Percentiles rank a stretch among this genome's conserved stretches.
phyloP scores from a whole-genome alignment of 2,888 invertebrate genomes.

The Cotesia congregata region DNA sequence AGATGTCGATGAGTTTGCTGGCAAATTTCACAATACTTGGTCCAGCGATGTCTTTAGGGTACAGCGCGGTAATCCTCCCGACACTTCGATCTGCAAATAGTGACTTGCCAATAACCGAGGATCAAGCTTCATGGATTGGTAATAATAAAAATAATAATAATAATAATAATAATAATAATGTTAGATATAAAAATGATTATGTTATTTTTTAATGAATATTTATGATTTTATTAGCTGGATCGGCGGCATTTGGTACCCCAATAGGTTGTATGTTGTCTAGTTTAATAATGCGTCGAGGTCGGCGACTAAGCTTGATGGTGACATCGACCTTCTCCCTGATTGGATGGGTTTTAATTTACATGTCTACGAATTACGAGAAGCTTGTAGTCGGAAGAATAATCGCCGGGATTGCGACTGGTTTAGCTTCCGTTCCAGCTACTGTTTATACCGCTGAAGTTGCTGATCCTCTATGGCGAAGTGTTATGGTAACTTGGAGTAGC shows the following conservation, averaged over 20 bases:
- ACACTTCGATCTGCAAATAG: conserved; percentile 62
- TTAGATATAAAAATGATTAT: background rate
- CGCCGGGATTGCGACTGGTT: conserved; percentile 72
- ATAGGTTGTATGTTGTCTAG: conserved; percentile 73
- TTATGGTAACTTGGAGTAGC: conserved; percentile 74
- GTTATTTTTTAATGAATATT: background rate
- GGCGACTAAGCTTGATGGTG: conserved; percentile 70
- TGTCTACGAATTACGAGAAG: conserved; percentile 66
- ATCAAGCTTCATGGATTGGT: conserved; percentile 75
- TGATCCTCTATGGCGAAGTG: conserved; percentile 69
- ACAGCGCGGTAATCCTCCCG: conserved; percentile 73
- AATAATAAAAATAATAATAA: conserved; percentile 52
- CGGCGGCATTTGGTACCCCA: conserved; percentile 73
- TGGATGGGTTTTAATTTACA: conserved; percentile 73
- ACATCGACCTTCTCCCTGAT: conserved; percentile 71
- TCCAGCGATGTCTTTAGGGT: conserved; percentile 75
- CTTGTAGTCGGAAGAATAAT: conserved; percentile 71
- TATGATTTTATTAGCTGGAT: conserved; percentile 70
- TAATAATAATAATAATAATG: background rate
- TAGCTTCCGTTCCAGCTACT: conserved; percentile 73
- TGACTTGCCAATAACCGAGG: conserved; percentile 62
- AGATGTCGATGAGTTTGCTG: conserved; percentile 72
- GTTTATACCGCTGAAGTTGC: conserved; percentile 74
- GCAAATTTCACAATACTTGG: conserved; percentile 72
- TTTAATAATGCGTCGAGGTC: conserved; percentile 72